Conservation (phyloP, 2,113 vertebrate genomes). For the Paramormyrops kingsleyae region DNA sequence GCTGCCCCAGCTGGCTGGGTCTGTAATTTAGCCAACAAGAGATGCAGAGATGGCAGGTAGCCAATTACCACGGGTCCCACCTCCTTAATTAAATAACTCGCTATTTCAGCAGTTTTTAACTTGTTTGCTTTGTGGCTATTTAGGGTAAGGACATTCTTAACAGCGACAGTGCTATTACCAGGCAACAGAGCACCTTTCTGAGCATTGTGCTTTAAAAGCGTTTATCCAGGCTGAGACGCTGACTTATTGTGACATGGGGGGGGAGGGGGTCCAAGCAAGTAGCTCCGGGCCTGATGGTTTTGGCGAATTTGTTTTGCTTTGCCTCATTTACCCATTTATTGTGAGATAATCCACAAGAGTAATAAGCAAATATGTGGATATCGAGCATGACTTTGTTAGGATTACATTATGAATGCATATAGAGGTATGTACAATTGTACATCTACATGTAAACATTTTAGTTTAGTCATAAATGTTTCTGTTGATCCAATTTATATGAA, state of each 20-base stretch:
- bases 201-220: neutral
- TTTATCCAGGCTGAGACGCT: neutral
- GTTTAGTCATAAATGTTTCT: neutral
- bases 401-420: neutral
- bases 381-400: neutral
- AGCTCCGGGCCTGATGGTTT: neutral
- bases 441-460: neutral
- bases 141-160: neutral
- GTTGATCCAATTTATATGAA: neutral
- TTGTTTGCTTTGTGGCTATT: neutral
- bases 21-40: constrained; percentile 45
- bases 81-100: neutral
- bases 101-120: neutral
- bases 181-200: neutral
- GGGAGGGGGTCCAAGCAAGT: neutral
- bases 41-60: constrained; percentile 15
- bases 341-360: neutral
- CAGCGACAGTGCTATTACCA: neutral
- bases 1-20: constrained; percentile 32
- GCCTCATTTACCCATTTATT: neutral
- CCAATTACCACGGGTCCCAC: neutral
- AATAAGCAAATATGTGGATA: neutral
- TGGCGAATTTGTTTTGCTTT: neutral
- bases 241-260: neutral
- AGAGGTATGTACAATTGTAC: neutral